A percentile compares a stretch with the other conserved stretches of the same genome.
Conservation (phyloP, 2,113 vertebrate species). For the Anser cygnoides region DNA sequence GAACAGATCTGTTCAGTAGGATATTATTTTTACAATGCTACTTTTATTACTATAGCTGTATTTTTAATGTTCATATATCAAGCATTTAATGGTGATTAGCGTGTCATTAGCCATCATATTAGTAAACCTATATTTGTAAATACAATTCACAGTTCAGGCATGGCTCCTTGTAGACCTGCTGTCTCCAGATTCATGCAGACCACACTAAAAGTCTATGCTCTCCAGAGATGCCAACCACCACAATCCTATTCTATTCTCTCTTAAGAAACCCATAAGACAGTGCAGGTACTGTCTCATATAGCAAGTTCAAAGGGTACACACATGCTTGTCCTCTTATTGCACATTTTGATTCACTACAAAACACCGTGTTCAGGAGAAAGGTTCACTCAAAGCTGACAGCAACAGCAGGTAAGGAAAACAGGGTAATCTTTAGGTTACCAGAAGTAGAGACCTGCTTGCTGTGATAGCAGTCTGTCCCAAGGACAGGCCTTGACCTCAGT, state of each 20-base stretch:
- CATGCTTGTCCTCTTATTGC: background rate
- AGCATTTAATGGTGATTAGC: background rate
- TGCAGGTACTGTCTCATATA: background rate
- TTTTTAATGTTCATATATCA: slow-evolving; percentile 1
- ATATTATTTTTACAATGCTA: background rate
- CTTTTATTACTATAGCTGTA: background rate
- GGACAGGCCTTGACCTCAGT: background rate
- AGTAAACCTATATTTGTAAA: background rate
- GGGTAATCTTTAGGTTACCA: background rate
- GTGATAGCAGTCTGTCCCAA: background rate
- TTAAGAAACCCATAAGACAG: background rate
- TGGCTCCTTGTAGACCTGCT: background rate
- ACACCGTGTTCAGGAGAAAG: background rate
- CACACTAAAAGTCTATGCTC: background rate
- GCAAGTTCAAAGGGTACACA: background rate
- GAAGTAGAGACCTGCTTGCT: background rate
- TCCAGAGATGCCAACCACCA: slow-evolving; percentile 1
- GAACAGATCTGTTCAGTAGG: slow-evolving; percentile 3
- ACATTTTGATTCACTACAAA: background rate
- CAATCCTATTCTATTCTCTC: background rate
- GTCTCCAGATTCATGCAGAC: background rate
- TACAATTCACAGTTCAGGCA: background rate
- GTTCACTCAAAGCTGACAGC: background rate
- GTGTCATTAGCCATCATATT: background rate
- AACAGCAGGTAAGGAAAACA: background rate